Conservation (phyloP, 1,140 invertebrate genomes). For the Doryteuthis pealeii region DNA sequence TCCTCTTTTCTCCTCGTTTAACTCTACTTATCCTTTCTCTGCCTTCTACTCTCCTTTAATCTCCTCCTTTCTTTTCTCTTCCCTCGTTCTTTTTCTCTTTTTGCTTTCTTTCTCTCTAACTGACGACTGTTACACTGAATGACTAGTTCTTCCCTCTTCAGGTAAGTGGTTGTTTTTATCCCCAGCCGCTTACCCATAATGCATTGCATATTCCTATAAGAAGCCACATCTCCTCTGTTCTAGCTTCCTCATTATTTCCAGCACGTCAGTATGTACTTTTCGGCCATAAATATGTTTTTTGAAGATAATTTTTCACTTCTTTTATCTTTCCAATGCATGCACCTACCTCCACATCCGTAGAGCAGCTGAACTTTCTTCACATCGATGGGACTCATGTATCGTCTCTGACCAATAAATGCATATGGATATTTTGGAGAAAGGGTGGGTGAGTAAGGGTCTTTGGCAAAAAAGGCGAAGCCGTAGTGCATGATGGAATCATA, state of each 20-base stretch:
- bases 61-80: slow-evolving; percentile 8
- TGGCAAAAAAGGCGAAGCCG: slow-evolving; percentile 17
- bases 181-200: too few relatives aligned
- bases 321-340: too few relatives aligned
- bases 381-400: slow-evolving; percentile 8
- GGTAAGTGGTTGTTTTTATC: too few relatives aligned
- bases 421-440: slow-evolving; percentile 6
- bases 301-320: not conserved
- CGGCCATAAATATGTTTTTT: not conserved
- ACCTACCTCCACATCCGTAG: slow-evolving; percentile 7
- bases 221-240: too few relatives aligned
- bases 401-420: slow-evolving; percentile 8
- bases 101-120: not conserved
- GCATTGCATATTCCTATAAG: too few relatives aligned
- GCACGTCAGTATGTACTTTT: too few relatives aligned
- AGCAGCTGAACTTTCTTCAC: slow-evolving; percentile 13
- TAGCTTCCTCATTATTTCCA: not conserved
- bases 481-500: slow-evolving; percentile 62
- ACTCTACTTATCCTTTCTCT: too few relatives aligned
- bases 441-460: slow-evolving; percentile 6
- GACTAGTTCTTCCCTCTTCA: too few relatives aligned
- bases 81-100: not conserved
- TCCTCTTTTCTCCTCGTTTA: too few relatives aligned
- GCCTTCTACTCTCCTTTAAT: not conserved
- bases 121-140: too few relatives aligned